phyloP scores from a whole-genome alignment of 2,888 invertebrate species.

The Yponomeuta malinellus region DNA sequence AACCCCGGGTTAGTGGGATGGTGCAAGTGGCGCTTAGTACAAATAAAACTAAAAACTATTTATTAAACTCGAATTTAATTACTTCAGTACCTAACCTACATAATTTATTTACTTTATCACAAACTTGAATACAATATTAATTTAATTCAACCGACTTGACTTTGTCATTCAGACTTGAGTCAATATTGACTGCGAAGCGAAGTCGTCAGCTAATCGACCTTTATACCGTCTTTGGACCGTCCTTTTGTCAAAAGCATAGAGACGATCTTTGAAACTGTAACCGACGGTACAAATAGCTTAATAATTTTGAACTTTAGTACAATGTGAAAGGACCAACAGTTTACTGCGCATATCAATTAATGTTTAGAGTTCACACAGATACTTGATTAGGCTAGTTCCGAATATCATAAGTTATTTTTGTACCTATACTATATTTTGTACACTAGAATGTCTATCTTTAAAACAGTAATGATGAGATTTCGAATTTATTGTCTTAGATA shows the following conservation, averaged over 20 bases:
- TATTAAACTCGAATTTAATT: not conserved
- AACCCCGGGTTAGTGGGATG: too few species aligned
- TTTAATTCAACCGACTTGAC: not conserved
- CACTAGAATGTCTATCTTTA: not conserved
- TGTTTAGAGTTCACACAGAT: not conserved
- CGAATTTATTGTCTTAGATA: not conserved
- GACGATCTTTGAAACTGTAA: too few species aligned
- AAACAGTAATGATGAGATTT: not conserved
- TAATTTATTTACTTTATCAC: not conserved
- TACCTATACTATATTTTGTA: not conserved
- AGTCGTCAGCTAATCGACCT: not conserved
- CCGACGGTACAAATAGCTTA: not conserved
- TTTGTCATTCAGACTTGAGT: not conserved
- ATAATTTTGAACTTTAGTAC: not conserved
- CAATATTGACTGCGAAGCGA: not conserved
- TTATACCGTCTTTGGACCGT: too few species aligned
- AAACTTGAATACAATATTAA: slow-evolving; percentile 2
- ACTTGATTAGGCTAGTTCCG: not conserved
- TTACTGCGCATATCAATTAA: not conserved
- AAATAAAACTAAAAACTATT: not conserved
- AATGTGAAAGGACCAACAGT: not conserved
- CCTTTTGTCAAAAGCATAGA: too few species aligned
- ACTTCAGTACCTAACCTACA: not conserved
- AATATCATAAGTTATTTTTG: not conserved
- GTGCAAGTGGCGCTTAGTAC: too few species aligned